Evolutionary conservation across 2,888 invertebrate genomes (phyloP).

Genomic region (Andrena bicolor): DNA sequence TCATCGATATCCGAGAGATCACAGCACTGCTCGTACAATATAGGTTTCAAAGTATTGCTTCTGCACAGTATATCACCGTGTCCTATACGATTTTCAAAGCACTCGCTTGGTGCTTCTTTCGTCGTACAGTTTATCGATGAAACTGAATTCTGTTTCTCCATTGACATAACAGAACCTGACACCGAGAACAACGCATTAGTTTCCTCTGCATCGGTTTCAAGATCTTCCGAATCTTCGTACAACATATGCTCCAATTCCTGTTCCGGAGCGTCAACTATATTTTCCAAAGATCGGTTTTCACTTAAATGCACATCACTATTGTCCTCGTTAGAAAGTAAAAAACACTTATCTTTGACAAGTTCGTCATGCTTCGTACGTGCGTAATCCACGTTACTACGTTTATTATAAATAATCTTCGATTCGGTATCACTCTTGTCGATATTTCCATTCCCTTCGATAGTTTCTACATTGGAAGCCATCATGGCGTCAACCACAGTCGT

Average conservation of each 20-base stretch:
- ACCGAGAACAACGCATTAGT: constrained; percentile 27
- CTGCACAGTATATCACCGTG: constrained; percentile 38
- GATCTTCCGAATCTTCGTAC: constrained; percentile 65
- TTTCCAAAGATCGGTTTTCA: constrained; percentile 54
- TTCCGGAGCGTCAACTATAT: constrained; percentile 47
- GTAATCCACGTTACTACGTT: constrained; percentile 46
- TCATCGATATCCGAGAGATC: constrained; percentile 70
- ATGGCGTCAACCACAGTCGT: constrained; percentile 78
- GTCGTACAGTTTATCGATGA: constrained; percentile 27
- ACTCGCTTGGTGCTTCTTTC: constrained; percentile 35
- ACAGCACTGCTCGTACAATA: constrained; percentile 77
- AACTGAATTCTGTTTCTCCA: constrained; percentile 21
- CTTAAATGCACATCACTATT: constrained; percentile 43
- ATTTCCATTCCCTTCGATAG: constrained; percentile 36
- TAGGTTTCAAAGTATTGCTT: constrained; percentile 61
- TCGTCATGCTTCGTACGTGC: constrained; percentile 46
- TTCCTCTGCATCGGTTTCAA: constrained; percentile 15
- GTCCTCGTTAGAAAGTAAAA: constrained; percentile 37
- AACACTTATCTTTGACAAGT: constrained; percentile 45
- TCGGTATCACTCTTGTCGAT: constrained; percentile 31
- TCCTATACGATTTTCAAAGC: constrained; percentile 37
- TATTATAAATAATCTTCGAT: constrained; percentile 39
- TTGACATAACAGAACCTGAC: constrained; percentile 14
- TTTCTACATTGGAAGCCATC: constrained; percentile 67
- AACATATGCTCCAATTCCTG: constrained; percentile 66